Base-by-base conservation (phyloP, 2,113 vertebrate genomes). In the Percina caprodes region DNA sequence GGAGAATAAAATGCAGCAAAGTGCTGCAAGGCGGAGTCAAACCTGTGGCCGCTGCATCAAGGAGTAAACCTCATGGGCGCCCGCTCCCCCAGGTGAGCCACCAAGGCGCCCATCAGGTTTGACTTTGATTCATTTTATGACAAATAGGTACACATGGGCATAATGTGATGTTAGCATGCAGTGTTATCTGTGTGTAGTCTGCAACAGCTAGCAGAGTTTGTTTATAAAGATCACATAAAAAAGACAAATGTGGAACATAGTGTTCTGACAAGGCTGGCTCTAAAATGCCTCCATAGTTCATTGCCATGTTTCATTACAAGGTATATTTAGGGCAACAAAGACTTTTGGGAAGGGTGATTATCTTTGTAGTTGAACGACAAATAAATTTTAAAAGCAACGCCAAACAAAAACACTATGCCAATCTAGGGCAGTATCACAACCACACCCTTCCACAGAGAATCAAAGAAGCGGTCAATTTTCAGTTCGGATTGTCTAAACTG, bases 361-460 rank as follows among this genome's bases (percentile, higher is more conserved):
- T 69, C 30, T 58, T 19, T 65, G 18, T 48, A n/a, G 48, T 30
- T 0, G 0, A 24, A 35, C 13, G 1, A 35, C 4, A 69, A 70
- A 45, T 23, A 3, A 4, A n/a, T 11, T 10, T 39, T 51, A 0
- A 12, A 49, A 67, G 12, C 6, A 24, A 58, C 19, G 39, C 15
- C 13, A 21, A n/a, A 61, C 51, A 71, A 56, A 42, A 60, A 19
- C 48, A 45, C 33, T 48, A 52, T 42, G 8, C 6, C 19, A 2
- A 23, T 52, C 15, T 11, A 52, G 11, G 6, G 6, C 9, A 59
- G 74, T 77, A 66, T 56, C 35, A 62, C 26, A 30, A 62, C 80
- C 86, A 80, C 84, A 63, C 88, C 82, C 35, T 8, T 58, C 52
- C 71, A 71, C 3, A 48, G 30, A 48, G 48, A 69, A 5, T 11